Percentiles rank a stretch among this genome's conserved stretches.
Evolutionary conservation across 53 echinoderm and acorn worm species (phyloP).

Genomic region (Holothuria leucospilota): DNA sequence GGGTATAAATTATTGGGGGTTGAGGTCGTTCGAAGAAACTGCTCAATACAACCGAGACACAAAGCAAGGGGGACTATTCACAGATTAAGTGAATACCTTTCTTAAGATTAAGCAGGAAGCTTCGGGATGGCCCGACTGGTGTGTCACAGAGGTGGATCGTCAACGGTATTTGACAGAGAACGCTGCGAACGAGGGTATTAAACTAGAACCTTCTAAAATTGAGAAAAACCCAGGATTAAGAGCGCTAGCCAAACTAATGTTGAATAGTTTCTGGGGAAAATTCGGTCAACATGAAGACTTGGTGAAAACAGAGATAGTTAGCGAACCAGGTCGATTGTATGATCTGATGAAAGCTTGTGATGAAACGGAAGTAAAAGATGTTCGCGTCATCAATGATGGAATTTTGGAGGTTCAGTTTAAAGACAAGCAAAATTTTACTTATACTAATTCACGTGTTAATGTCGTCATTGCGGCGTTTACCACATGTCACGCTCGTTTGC

Average conservation of each 20-base stretch:
- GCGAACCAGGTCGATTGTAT: no score
- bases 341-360: no score
- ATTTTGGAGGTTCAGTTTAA: slow-evolving; percentile 28
- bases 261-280: slow-evolving; percentile 57
- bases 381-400: slow-evolving; percentile 58
- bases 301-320: no score
- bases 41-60: slow-evolving; percentile 29
- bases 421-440: no score
- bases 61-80: no score
- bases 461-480: slow-evolving; percentile 61
- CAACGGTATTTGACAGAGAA: no score
- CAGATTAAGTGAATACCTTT: slow-evolving; percentile 70
- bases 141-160: slow-evolving; percentile 58
- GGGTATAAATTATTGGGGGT: no score
- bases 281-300: no score
- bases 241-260: slow-evolving; percentile 67
- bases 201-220: slow-evolving; percentile 45
- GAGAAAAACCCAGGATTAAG: slow-evolving; percentile 69
- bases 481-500: no score
- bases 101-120: slow-evolving; percentile 64
- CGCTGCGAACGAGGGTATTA: slow-evolving; percentile 57
- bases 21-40: slow-evolving; percentile 21
- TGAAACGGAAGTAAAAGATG: no score
- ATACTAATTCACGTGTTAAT: no score
- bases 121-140: slow-evolving; percentile 78